A percentile compares a stretch with the other conserved stretches of the same genome.
phyloP scores from a whole-genome alignment of 2,797 vertebrate species.

The Distichodus sexfasciatus region DNA sequence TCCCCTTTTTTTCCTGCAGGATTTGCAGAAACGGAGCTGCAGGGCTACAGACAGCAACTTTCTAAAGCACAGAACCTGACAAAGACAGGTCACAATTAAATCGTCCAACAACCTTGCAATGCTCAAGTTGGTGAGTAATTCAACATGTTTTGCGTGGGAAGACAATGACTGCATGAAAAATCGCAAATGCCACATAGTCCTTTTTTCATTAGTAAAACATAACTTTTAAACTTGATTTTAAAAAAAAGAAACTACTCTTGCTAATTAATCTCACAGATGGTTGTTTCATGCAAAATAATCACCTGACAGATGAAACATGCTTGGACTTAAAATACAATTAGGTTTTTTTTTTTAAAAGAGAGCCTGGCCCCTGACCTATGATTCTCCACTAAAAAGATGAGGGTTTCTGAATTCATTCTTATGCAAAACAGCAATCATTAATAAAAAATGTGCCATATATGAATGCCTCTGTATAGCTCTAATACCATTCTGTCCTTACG shows the following conservation, averaged over 20 bases:
- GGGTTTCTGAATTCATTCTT: background rate
- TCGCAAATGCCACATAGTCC: constrained; percentile 33
- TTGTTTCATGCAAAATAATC: constrained; percentile 15
- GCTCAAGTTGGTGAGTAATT: constrained; percentile 27
- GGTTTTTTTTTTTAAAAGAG: constrained; percentile 19
- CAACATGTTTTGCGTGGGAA: constrained; percentile 18
- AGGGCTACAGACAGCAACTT: background rate
- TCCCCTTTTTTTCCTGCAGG: background rate
- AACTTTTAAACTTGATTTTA: background rate
- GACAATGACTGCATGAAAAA: constrained; percentile 20
- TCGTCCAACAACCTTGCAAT: background rate
- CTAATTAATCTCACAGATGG: constrained; percentile 18
- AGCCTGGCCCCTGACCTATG: constrained; percentile 2
- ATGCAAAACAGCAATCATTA: constrained; percentile 14
- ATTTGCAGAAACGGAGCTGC: background rate
- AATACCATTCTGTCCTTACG: no score
- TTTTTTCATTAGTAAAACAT: background rate
- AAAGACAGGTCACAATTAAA: constrained; percentile 27
- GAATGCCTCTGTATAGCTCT: no score
- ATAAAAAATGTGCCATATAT: constrained; percentile 18
- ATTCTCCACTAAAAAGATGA: background rate
- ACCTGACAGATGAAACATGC: no score
- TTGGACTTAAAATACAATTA: constrained; percentile 14
- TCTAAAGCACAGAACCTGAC: background rate
- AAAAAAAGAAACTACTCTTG: no score